These are phyloP conservation scores for Dipodomys merriami DNA, from an alignment of 2,113 vertebrate genomes.

Conservation along the genomic window DNA sequence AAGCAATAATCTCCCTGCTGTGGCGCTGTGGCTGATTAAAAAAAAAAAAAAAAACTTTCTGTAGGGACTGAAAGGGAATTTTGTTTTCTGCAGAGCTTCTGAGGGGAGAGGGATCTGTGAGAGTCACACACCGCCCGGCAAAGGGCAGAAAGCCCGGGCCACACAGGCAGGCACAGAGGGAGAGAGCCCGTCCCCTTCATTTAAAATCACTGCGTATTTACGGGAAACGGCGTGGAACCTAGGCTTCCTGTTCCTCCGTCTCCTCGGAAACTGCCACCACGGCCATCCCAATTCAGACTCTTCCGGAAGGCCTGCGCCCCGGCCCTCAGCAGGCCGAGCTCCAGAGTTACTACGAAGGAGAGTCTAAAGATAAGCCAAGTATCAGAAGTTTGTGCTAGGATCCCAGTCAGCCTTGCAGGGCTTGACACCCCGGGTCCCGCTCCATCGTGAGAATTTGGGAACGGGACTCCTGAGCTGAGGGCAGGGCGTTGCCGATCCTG, in stretches of 20 bases:
- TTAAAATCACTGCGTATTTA: slow-evolving; percentile 61
- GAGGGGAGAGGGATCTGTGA: slow-evolving; percentile 34
- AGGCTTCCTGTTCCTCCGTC: not conserved
- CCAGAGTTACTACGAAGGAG: not conserved
- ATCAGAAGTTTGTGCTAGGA: not conserved
- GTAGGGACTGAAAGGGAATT: slow-evolving; percentile 38
- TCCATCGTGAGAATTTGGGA: not conserved
- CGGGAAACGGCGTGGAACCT: not conserved
- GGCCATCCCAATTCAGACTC: not conserved
- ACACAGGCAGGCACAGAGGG: no score
- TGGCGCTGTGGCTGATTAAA: slow-evolving; percentile 48
- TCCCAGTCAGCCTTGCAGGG: not conserved
- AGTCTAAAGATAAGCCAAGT: not conserved
- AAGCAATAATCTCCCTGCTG: slow-evolving; percentile 55
- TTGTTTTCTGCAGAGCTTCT: slow-evolving; percentile 24
- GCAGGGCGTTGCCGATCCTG: not conserved
- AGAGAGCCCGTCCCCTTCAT: not conserved
- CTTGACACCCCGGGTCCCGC: no score
- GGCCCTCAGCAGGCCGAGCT: not conserved
- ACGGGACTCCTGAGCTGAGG: not conserved
- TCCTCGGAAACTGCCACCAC: slow-evolving; percentile 5
- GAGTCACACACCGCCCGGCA: no score
- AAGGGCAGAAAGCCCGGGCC: no score
- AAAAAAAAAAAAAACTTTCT: not conserved
- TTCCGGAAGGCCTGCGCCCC: not conserved